Conservation (phyloP, 2,113 vertebrate species). For the Clarias magur region DNA sequence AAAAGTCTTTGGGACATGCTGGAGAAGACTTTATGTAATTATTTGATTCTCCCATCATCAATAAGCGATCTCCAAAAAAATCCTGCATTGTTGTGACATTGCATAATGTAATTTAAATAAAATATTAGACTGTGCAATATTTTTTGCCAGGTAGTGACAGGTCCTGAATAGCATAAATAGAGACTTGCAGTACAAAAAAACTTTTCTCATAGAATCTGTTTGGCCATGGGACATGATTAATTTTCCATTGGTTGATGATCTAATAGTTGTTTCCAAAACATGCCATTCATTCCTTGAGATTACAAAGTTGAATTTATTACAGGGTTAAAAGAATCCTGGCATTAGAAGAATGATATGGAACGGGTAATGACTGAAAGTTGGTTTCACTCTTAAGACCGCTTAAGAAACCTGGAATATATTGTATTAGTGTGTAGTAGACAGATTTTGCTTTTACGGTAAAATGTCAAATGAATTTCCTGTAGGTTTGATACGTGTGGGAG, state of each 20-base stretch:
- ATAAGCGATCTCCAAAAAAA: too few relatives aligned
- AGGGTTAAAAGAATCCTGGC: not conserved
- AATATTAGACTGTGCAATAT: too few relatives aligned
- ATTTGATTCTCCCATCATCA: too few relatives aligned
- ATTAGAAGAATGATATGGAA: not conserved
- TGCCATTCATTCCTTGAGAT: not conserved
- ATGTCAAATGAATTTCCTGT: too few relatives aligned
- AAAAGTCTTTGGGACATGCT: too few relatives aligned
- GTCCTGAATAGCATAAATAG: not conserved
- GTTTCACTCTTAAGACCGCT: not conserved
- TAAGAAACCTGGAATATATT: not conserved
- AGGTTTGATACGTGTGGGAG: not conserved
- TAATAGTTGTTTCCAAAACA: constrained; percentile 4
- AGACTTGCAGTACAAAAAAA: not conserved
- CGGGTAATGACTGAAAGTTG: not conserved
- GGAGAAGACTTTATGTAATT: too few relatives aligned
- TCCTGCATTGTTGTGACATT: too few relatives aligned
- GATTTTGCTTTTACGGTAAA: too few relatives aligned
- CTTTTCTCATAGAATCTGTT: not conserved
- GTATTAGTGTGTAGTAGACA: not conserved
- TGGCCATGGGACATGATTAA: not conserved
- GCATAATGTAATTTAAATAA: too few relatives aligned
- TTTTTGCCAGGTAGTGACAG: not conserved
- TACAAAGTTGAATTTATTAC: not conserved
- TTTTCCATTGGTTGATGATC: not conserved